A percentile compares a stretch with the other conserved stretches of the same genome.
Evolutionary conservation across 1,140 invertebrate species (phyloP).

Genomic region (Hypsibius dujardini): DNA sequence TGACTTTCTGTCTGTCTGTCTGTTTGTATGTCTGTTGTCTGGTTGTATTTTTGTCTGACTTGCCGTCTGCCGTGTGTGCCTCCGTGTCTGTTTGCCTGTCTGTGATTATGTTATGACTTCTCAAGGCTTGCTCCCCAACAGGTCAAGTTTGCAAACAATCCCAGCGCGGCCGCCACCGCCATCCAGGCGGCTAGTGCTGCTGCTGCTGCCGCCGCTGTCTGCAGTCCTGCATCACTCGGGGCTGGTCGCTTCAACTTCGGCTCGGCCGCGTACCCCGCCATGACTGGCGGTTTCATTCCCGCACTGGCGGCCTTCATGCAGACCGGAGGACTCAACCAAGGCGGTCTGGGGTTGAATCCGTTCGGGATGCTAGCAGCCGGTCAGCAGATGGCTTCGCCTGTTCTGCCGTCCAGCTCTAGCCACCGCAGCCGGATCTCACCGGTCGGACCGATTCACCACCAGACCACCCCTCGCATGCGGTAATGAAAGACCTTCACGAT

Average conservation of each 20-base stretch:
- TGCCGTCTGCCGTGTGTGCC: too few species aligned
- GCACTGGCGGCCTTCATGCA: constrained; percentile 58
- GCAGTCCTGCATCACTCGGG: constrained; percentile 41
- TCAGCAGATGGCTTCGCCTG: too few species aligned
- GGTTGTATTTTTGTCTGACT: too few species aligned
- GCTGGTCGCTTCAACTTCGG: constrained; percentile 19
- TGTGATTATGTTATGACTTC: too few species aligned
- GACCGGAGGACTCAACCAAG: constrained; percentile 36
- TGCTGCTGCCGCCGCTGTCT: constrained; percentile 61
- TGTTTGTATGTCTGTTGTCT: too few species aligned
- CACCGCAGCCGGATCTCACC: not conserved
- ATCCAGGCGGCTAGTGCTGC: constrained; percentile 20
- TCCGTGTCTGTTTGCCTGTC: too few species aligned
- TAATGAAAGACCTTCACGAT: constrained; percentile 20
- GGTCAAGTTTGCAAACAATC: constrained; percentile 96
- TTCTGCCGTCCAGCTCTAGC: not conserved
- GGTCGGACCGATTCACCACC: constrained; percentile 7
- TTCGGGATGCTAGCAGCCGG: not conserved
- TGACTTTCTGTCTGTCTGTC: too few species aligned
- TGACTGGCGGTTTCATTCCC: constrained; percentile 78
- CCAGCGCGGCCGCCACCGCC: constrained; percentile 45
- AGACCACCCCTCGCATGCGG: constrained; percentile 7
- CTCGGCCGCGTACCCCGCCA: constrained; percentile 52
- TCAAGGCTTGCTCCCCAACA: too few species aligned
- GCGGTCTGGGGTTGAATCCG: not conserved